Evolutionary conservation across 2,888 invertebrate species (phyloP), one percentile per base, ranked within the genome.

Genomic region (Neoaliturus tenellus): DNA sequence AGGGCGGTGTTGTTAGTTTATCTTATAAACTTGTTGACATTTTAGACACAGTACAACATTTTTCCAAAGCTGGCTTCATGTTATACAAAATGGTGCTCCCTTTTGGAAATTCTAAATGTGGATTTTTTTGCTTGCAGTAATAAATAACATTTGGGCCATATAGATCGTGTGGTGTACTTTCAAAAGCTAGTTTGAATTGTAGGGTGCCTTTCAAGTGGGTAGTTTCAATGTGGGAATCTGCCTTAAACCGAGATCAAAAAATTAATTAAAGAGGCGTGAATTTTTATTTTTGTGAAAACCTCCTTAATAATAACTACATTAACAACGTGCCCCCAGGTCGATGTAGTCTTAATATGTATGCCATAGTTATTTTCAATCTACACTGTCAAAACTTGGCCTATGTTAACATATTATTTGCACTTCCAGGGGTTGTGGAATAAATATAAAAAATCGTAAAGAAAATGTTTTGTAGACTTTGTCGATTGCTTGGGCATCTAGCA

Each of bases 61-160:
- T 78, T 78, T 33, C 78, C 48, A 31, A 55, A 78, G 31, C 25
- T 14, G 41, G 75, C 31, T 25, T 48, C 25, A n/a, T 75, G 48
- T 41, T 73, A 48, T 48, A 48, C 44, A 44, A 75, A 20, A 78
- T 78, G 78, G 78, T 78, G 78, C 78, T 78, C 55, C 55, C 55
- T 78, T 17, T 55, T 31, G 35, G 33, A 78, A 78, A 78, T 78
- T 78, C 78, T 78, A 78, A 78, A 78, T 55, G 51, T 75, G 14
- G 23, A 17, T 67, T 33, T 39, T 23, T 69, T 69, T 44, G 33
- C n/a, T 28, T n/a, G n/a, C 20, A 48, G 20, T 78, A 48, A n/a
- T 28, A 28, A 78, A 48, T 75, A 25, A 33, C 12, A 55, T 55
- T 78, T 10, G 55, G 44, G 28, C 23, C 28, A 25, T 48, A 20